A percentile compares a stretch with the other conserved stretches of the same genome.
phyloP scores from a whole-genome alignment of 2,888 invertebrate species.

The Caenorhabditis wallacei region DNA sequence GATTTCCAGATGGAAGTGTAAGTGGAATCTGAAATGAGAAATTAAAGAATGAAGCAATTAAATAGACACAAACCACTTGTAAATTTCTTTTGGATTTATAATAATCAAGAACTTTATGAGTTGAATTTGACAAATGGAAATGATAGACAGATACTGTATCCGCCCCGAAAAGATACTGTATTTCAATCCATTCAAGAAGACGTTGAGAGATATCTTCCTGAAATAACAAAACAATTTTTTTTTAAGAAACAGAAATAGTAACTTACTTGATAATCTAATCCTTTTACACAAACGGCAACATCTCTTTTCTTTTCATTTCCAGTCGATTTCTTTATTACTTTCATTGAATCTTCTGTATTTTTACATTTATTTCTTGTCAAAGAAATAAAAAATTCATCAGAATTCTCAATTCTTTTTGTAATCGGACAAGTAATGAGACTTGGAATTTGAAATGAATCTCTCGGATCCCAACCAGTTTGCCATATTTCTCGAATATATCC shows the following conservation, averaged over 20 bases:
- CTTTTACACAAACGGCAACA: slow-evolving; percentile 84
- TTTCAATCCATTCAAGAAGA: slow-evolving; percentile 95
- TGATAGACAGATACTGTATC: slow-evolving; percentile 88
- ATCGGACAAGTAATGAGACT: slow-evolving; percentile 79
- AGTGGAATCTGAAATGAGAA: slow-evolving; percentile 83
- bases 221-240: slow-evolving; percentile 7
- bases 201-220: slow-evolving; percentile 89
- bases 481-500: slow-evolving; percentile 81
- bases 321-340: slow-evolving; percentile 46
- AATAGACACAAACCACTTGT: slow-evolving; percentile 78
- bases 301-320: slow-evolving; percentile 47
- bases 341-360: slow-evolving; percentile 42
- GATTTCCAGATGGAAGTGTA: slow-evolving; percentile 92
- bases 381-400: slow-evolving; percentile 35
- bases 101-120: slow-evolving; percentile 88
- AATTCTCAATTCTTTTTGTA: slow-evolving; percentile 57
- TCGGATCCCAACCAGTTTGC: slow-evolving; percentile 83
- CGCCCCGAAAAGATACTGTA: slow-evolving; percentile 91
- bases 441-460: slow-evolving; percentile 78
- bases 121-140: slow-evolving; percentile 91
- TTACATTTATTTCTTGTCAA: slow-evolving; percentile 61
- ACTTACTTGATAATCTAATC: slow-evolving; percentile 89
- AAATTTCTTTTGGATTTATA: slow-evolving; percentile 86
- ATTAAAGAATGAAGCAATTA: background rate
- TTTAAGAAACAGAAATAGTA: background rate